phyloP scores from a whole-genome alignment of 1,140 invertebrate genomes.

The Agrilus planipennis region DNA sequence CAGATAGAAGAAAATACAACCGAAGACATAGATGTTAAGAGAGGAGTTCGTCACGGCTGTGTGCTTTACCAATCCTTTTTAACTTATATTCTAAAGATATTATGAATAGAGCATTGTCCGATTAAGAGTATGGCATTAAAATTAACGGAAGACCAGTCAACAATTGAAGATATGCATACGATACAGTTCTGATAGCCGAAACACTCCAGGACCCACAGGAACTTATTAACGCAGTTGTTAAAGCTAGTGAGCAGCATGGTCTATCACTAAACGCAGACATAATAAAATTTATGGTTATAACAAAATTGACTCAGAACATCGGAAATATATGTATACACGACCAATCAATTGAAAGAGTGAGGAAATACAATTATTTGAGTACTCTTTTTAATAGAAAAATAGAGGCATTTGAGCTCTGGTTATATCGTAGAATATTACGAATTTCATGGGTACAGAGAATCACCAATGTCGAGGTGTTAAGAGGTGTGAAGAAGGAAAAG shows the following conservation, averaged over 20 bases:
- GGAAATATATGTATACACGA: background rate
- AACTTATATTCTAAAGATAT: conserved; percentile 21
- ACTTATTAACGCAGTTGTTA: conserved; percentile 8
- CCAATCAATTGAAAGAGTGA: background rate
- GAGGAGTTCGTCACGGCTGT: conserved; percentile 24
- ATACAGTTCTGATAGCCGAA: conserved; percentile 16
- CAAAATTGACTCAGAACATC: conserved; percentile 1
- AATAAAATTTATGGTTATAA: conserved; percentile 15
- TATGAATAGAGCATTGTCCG: conserved; percentile 11
- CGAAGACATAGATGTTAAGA: conserved; percentile 11
- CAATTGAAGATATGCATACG: conserved; percentile 18
- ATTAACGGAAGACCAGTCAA: conserved; percentile 13
- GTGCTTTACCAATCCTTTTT: conserved; percentile 25
- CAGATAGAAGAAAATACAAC: background rate
- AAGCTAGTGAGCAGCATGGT: conserved; percentile 8
- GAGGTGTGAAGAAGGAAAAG: background rate
- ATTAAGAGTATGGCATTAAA: conserved; percentile 9
- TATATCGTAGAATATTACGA: conserved; percentile 2
- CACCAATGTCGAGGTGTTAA: background rate
- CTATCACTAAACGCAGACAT: conserved; percentile 11
- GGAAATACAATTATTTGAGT: conserved; percentile 3
- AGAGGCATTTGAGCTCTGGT: conserved; percentile 1
- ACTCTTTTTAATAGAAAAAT: background rate
- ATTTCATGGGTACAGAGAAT: background rate
- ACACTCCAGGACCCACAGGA: conserved; percentile 12